Evolutionary conservation across 2,888 invertebrate genomes (phyloP), one percentile per base, ranked within the genome.

Genomic region (Troides aeacus): DNA sequence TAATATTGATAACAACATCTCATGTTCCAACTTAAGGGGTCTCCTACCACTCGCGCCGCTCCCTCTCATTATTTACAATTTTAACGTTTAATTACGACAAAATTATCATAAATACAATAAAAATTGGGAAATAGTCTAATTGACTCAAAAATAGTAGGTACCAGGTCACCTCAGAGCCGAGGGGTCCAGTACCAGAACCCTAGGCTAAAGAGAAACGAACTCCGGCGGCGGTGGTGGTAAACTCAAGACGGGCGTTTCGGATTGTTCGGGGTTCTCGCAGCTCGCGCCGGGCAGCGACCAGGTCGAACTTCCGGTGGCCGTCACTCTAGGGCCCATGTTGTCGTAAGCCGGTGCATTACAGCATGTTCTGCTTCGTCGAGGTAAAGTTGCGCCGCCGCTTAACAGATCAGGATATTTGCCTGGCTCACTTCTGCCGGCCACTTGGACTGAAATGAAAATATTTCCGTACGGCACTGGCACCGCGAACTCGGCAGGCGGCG

Each of bases 301-400:
- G 17, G 96, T 97, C 0, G 97, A 91, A 94, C 97, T 81, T 94
- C 97, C 86, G 0, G 97, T 97, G 18, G 97, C 97, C n/a, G 97
- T 97, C 66, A 97, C 97, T 78, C 97, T 94, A 57, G 97, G 96
- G 1, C 97, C 97, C 96, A 97, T 97, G 87, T 97, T 97, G 88
- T 98, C 97, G 84, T 97, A 97, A 65, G 96, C 96, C 53, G 96
- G 95, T 74, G 89, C 93, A 53, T 92, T 87, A 83, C 89, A 94
- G 74, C 90, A 93, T 59, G 86, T 89, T 71, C 91, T 82, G 74
- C 83, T 90, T 64, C 94, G 83, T 66, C 94, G 82, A 12, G 94
- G 94, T 58, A 93, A 76, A 69, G 93, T 89, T 39, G 92, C 87
- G 70, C 89, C 86, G 73, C 89, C 86, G 72, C 89, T 90, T 75